Evolutionary conservation across 2,113 vertebrate genomes (phyloP).

Genomic region (Aphyosemion australe): DNA sequence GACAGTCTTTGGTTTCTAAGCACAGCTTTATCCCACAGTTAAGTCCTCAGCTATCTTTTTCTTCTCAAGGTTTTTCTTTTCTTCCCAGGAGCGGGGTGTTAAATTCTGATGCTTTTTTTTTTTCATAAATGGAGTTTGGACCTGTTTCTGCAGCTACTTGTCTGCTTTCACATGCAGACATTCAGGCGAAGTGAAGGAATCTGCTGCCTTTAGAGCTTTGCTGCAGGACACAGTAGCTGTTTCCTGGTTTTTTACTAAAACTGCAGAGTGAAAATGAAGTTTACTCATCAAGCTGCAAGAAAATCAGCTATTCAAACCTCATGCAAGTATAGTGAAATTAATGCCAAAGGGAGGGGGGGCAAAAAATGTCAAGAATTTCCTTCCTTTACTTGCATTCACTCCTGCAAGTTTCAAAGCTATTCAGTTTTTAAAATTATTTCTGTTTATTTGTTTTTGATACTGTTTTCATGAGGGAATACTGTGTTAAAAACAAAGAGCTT

Average conservation of each 20-base stretch:
- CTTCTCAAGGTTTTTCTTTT: slow-evolving; percentile 3
- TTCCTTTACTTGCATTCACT: slow-evolving; percentile 14
- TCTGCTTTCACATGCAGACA: slow-evolving; percentile 37
- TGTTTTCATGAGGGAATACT: slow-evolving; percentile 6
- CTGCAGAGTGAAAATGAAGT: slow-evolving; percentile 46
- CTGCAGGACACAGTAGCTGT: slow-evolving; percentile 43
- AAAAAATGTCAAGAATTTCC: slow-evolving; percentile 64
- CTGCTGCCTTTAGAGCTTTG: slow-evolving; percentile 20
- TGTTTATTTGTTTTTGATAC: background rate
- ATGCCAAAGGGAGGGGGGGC: slow-evolving; percentile 30
- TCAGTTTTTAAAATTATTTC: background rate
- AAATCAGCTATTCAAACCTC: slow-evolving; percentile 30
- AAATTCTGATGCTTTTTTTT: slow-evolving; percentile 19
- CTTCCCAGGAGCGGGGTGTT: slow-evolving; percentile 26
- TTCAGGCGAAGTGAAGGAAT: slow-evolving; percentile 18
- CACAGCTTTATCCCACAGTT: slow-evolving; percentile 29
- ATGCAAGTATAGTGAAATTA: slow-evolving; percentile 31
- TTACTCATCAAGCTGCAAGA: slow-evolving; percentile 23
- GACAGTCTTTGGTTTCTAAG: slow-evolving; percentile 39
- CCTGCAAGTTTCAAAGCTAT: slow-evolving; percentile 6
- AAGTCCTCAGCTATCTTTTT: slow-evolving; percentile 17
- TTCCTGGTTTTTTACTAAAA: slow-evolving; percentile 44
- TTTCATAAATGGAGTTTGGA: slow-evolving; percentile 7
- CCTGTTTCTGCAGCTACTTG: slow-evolving; percentile 20
- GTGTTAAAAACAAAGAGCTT: slow-evolving; percentile 27